A percentile compares a stretch with the other conserved stretches of the same genome.
Conservation (phyloP, 2,113 vertebrate species). For the Rhinolophus sinicus region DNA sequence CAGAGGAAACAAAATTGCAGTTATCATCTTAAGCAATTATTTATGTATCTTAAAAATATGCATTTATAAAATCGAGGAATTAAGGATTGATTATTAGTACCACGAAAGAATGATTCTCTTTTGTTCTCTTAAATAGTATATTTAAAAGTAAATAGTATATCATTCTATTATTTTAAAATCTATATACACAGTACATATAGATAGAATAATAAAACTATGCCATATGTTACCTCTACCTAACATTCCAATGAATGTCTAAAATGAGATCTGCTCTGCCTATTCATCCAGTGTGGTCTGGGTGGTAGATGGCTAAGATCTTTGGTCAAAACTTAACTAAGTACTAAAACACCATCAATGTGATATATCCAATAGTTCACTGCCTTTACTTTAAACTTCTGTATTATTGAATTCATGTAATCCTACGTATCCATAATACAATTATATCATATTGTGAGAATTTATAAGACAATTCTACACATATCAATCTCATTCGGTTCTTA, state of each 20-base stretch:
- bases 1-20: conserved; percentile 41
- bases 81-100: not conserved
- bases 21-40: not conserved
- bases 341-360: not conserved
- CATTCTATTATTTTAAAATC: not conserved
- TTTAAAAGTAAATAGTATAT: not conserved
- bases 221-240: not conserved
- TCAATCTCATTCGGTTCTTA: not conserved
- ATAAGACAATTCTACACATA: not conserved
- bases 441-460: not conserved
- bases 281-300: not conserved
- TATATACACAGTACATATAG: not conserved
- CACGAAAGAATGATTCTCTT: not conserved
- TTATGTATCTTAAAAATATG: conserved; percentile 20
- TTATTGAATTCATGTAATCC: not conserved
- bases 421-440: not conserved
- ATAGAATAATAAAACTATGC: not conserved
- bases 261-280: not conserved
- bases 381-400: not conserved
- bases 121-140: not conserved
- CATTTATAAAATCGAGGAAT: not conserved
- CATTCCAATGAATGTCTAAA: not conserved
- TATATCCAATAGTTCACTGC: not conserved
- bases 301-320: not conserved
- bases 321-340: not conserved